Percentiles rank a stretch among this genome's conserved stretches.
Evolutionary conservation across 1,140 invertebrate species (phyloP).

Genomic region (Araneus ventricosus): DNA sequence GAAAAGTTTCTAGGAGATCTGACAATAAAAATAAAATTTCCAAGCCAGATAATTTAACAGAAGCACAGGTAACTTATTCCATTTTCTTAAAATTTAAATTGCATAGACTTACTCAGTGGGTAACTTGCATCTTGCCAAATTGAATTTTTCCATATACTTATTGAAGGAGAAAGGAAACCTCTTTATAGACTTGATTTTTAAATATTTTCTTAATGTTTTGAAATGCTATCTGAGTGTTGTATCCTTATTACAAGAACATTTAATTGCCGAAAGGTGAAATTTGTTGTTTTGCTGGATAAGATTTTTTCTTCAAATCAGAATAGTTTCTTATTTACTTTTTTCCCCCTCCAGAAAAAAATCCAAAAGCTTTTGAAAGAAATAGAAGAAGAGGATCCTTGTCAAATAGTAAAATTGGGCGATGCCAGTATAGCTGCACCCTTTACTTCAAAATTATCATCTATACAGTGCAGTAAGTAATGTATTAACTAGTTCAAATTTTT

Average conservation of each 20-base stretch:
- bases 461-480: slow-evolving; percentile 92
- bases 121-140: too few relatives aligned
- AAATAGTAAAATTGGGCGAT: slow-evolving; percentile 97
- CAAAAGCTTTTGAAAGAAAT: slow-evolving; percentile 92
- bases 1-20: slow-evolving; percentile 75
- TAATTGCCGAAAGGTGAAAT: too few relatives aligned
- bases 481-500: background rate
- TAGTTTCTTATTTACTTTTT: too few relatives aligned
- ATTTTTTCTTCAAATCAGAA: too few relatives aligned
- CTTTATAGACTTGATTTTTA: too few relatives aligned
- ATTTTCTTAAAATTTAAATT: background rate
- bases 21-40: slow-evolving; percentile 67
- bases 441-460: slow-evolving; percentile 97
- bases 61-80: slow-evolving; percentile 70
- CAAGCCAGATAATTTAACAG: slow-evolving; percentile 41
- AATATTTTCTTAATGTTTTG: too few relatives aligned
- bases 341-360: slow-evolving; percentile 82
- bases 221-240: too few relatives aligned
- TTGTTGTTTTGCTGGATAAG: too few relatives aligned
- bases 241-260: too few relatives aligned
- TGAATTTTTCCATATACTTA: too few relatives aligned
- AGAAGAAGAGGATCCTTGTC: slow-evolving; percentile 93
- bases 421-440: slow-evolving; percentile 99
- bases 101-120: background rate
- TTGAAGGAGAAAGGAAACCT: too few relatives aligned